Evolutionary conservation across 2,888 invertebrate genomes (phyloP).

Genomic region (Phoenoteleia sp.): DNA sequence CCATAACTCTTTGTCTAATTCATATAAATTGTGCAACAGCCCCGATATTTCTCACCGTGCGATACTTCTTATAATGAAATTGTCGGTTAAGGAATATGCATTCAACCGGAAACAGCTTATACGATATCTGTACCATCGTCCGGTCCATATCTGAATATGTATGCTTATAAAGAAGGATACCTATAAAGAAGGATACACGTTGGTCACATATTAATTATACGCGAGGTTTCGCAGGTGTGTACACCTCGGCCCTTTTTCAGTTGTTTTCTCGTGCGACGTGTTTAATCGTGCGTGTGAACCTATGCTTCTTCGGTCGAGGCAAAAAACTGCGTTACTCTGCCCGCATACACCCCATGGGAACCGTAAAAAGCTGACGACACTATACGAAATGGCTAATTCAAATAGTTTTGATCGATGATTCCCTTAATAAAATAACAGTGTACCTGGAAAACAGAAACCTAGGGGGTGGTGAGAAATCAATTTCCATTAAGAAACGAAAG

Average conservation of each 20-base stretch:
- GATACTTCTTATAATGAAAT: slow-evolving; percentile 47
- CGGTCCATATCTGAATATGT: slow-evolving; percentile 77
- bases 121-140: slow-evolving; percentile 76
- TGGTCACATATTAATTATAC: slow-evolving; percentile 80
- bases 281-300: slow-evolving; percentile 80
- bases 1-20: slow-evolving; percentile 58
- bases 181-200: slow-evolving; percentile 73
- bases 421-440: not conserved
- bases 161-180: slow-evolving; percentile 68
- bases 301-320: slow-evolving; percentile 47
- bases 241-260: slow-evolving; percentile 47
- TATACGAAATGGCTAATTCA: not conserved
- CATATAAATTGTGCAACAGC: slow-evolving; percentile 38
- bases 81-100: slow-evolving; percentile 44
- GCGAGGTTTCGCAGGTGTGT: slow-evolving; percentile 80
- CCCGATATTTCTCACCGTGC: slow-evolving; percentile 44
- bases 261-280: slow-evolving; percentile 63
- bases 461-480: too few relatives aligned
- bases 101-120: slow-evolving; percentile 75
- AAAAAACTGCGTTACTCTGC: slow-evolving; percentile 48
- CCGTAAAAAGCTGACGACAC: slow-evolving; percentile 49
- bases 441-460: too few relatives aligned
- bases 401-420: not conserved
- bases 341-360: slow-evolving; percentile 65
- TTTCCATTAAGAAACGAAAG: too few relatives aligned